Percentiles rank a stretch among this genome's conserved stretches.
phyloP scores from a whole-genome alignment of 2,113 vertebrate genomes.

The Epinephelus moara region DNA sequence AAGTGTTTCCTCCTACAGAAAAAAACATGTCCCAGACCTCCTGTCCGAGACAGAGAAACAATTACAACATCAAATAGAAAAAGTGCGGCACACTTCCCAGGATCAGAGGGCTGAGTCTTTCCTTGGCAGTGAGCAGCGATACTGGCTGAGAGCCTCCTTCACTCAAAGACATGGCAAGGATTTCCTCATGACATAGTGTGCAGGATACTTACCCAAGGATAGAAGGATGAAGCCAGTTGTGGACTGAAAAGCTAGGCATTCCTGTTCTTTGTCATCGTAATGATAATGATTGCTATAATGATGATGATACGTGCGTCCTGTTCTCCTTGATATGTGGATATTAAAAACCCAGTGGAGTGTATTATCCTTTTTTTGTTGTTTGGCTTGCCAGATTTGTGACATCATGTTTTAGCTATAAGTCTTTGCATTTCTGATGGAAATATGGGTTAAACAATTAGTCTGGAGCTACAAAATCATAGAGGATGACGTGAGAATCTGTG shows the following conservation, averaged over 20 bases:
- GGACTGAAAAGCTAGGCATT: slow-evolving; percentile 20
- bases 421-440: not conserved
- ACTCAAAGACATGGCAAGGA: slow-evolving; percentile 60
- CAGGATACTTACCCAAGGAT: slow-evolving; percentile 41
- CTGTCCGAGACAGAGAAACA: slow-evolving; percentile 55
- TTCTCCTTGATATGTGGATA: not conserved
- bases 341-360: not conserved
- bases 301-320: slow-evolving; percentile 27
- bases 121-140: slow-evolving; percentile 58
- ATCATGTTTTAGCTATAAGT: slow-evolving; percentile 1
- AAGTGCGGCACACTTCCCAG: slow-evolving; percentile 37
- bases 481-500: no score
- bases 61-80: slow-evolving; percentile 68
- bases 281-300: slow-evolving; percentile 41
- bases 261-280: slow-evolving; percentile 59
- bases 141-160: slow-evolving; percentile 58
- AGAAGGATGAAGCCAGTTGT: slow-evolving; percentile 22
- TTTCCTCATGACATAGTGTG: slow-evolving; percentile 47
- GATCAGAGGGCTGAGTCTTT: slow-evolving; percentile 56
- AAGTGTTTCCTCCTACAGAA: slow-evolving; percentile 41
- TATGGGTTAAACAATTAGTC: not conserved
- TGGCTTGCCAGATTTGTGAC: not conserved
- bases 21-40: slow-evolving; percentile 57
- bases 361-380: no score
- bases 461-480: no score